These are phyloP conservation scores for Delphinus delphis DNA, from an alignment of 2,113 vertebrate species.

Conservation along the genomic window DNA sequence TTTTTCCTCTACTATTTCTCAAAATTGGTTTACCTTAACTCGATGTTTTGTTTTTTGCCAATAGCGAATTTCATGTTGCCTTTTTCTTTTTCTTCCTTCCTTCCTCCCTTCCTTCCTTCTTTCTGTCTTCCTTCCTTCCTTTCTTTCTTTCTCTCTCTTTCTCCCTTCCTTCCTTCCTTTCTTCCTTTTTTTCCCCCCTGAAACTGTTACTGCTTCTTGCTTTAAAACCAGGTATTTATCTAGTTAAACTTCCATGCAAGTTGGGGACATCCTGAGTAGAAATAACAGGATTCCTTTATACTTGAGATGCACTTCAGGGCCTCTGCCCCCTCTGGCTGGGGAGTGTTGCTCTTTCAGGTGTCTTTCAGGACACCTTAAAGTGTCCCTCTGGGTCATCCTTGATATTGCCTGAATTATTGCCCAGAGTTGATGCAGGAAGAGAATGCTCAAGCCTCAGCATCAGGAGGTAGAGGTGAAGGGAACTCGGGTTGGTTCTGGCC, in stretches of 20 bases:
- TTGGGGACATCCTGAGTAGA: background rate
- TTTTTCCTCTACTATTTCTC: background rate
- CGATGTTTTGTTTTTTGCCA: background rate
- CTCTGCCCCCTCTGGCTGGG: background rate
- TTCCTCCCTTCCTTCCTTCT: too few species aligned
- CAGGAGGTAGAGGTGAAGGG: background rate
- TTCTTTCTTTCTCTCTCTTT: background rate
- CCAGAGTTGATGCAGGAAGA: too few species aligned
- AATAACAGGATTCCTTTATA: background rate
- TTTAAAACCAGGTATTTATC: background rate
- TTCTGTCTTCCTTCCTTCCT: background rate
- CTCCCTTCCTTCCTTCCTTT: too few species aligned
- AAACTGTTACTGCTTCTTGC: background rate
- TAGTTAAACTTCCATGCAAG: background rate
- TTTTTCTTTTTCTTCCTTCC: background rate
- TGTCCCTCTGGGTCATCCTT: background rate
- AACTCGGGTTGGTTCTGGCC: background rate
- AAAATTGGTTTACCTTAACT: background rate
- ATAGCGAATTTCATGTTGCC: background rate
- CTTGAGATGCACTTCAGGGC: too few species aligned
- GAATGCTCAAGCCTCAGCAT: background rate
- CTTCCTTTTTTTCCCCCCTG: too few species aligned
- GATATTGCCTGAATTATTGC: background rate
- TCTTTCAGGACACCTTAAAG: background rate
- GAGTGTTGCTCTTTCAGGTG: background rate